A percentile compares a stretch with the other conserved stretches of the same genome.
phyloP scores from a whole-genome alignment of 2,797 vertebrate genomes.

The Spinus olivaceus region DNA sequence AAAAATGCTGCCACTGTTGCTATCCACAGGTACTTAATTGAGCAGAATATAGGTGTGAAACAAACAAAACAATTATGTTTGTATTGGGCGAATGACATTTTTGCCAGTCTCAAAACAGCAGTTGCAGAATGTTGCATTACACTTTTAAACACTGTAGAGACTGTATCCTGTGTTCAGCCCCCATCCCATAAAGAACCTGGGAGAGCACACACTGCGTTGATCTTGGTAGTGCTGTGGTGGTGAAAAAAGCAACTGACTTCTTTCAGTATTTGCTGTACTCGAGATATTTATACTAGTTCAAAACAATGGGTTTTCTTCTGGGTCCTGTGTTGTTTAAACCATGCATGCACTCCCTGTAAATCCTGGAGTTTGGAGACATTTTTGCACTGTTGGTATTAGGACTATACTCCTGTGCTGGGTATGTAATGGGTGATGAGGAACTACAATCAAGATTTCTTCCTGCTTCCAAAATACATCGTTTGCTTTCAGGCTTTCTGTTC shows the following conservation, averaged over 20 bases:
- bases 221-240: neutral
- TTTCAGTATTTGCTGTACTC: neutral
- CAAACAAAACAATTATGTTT: neutral
- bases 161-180: neutral
- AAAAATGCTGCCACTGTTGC: neutral
- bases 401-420: neutral
- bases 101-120: neutral
- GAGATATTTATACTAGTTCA: neutral
- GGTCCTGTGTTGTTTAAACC: neutral
- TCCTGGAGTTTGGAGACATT: neutral
- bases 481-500: neutral
- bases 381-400: neutral
- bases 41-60: neutral
- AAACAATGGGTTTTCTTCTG: neutral
- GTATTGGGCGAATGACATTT: neutral
- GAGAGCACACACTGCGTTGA: neutral
- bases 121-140: neutral
- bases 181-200: neutral
- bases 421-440: neutral
- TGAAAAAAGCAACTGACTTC: neutral
- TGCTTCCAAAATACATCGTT: neutral
- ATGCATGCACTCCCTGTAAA: neutral
- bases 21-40: neutral
- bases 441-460: neutral
- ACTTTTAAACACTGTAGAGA: neutral